Evolutionary conservation across 30 jellyfish, hydroid and myxozoan species (phyloP), one percentile per base, ranked within the genome.

Genomic region (Nemopilema nomurai): DNA sequence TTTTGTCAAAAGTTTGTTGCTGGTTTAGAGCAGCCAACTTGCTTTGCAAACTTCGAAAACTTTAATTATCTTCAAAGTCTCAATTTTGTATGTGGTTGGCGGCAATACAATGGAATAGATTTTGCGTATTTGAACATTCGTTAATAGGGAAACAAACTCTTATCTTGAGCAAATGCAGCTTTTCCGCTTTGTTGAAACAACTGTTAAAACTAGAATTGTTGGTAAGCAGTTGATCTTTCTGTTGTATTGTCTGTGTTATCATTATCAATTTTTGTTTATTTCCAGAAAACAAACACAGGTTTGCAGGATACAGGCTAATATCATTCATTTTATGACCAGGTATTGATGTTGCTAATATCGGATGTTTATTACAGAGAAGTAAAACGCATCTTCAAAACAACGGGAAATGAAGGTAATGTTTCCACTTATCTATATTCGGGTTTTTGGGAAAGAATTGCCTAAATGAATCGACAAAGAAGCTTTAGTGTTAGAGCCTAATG

Each of bases 121-220:
- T 69, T 16, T 9, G 24, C 4, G 21, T 24, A 69, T 69, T 69
- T 69, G 80, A 69, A 23, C 80, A 69, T 27, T 19, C 23, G 64
- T 16, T 13, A 23, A 7, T 16, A 30, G n/a, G 64, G 17, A 25
- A 28, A 69, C 49, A 69, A 4, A 7, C 22, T 27, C 21, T 24
- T 23, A 19, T 20, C 1, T 69, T 28, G 19, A 24, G 27, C 63
- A 69, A 69, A 69, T 24, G 4, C 80, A 69, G 80, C 80, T 69
- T 28, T 18, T 25, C 49, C 33, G 21, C 19, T 28, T 27, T 69
- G 64, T 69, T 69, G 80, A 24, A 0, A 69, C 80, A 69, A 69
- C 80, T 69, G 80, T 69, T 41, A 41, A 41, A 41, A 3, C 57
- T 3, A 41, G 57, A 41, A 41, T 41, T 41, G 57, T 41, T 41